phyloP scores from a whole-genome alignment of 2,113 vertebrate genomes.

The Holacanthus passer region DNA sequence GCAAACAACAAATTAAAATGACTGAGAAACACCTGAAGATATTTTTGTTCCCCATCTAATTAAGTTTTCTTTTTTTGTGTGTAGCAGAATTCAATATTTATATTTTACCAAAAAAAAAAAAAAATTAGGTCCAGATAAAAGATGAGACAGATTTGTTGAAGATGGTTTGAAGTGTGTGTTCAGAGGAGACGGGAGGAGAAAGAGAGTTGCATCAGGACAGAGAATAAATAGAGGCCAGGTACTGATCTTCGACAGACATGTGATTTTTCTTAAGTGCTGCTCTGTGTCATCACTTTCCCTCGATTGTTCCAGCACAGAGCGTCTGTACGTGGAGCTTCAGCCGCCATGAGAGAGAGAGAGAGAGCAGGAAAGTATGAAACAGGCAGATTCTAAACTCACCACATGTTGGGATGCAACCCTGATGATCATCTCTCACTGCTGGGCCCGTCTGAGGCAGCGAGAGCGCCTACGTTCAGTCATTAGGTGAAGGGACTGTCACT shows the following conservation, averaged over 20 bases:
- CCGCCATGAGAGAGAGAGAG: too few species aligned
- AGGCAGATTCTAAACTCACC: slow-evolving; percentile 38
- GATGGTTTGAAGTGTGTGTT: background rate
- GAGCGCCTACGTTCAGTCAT: slow-evolving; percentile 7
- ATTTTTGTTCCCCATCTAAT: background rate
- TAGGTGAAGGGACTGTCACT: slow-evolving; percentile 37
- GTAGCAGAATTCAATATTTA: background rate
- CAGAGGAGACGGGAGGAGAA: background rate
- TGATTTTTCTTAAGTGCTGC: background rate
- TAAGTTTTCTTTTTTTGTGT: background rate
- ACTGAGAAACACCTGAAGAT: background rate
- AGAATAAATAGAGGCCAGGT: background rate
- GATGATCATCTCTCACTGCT: slow-evolving; percentile 6
- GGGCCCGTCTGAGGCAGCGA: slow-evolving; percentile 14
- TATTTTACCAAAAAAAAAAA: background rate
- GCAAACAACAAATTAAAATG: background rate
- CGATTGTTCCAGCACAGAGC: background rate
- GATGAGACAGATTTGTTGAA: background rate
- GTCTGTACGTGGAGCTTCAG: background rate
- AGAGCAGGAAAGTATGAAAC: background rate
- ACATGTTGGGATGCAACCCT: slow-evolving; percentile 1
- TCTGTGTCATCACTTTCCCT: slow-evolving; percentile 7
- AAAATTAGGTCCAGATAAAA: background rate
- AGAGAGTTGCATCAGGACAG: background rate
- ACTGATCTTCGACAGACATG: background rate